Percentiles rank a stretch among this genome's conserved stretches.
Evolutionary conservation across 2,113 vertebrate species (phyloP).

Genomic region (Chloroceryle aenea): DNA sequence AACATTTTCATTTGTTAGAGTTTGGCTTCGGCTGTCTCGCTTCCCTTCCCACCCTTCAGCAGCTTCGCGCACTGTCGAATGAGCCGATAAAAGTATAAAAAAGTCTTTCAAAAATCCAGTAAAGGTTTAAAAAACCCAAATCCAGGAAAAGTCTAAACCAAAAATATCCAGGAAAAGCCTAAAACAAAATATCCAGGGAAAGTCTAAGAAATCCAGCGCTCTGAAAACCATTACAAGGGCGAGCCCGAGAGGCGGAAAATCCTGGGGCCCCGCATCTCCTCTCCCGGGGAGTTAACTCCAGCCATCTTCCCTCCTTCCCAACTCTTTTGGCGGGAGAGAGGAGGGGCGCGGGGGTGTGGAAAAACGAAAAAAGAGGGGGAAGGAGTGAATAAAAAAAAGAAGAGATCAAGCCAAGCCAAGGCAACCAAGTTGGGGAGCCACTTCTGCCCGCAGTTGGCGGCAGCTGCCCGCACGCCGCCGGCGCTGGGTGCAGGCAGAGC

Average conservation of each 20-base stretch:
- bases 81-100: background rate
- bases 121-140: background rate
- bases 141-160: background rate
- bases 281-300: background rate
- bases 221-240: constrained; percentile 14
- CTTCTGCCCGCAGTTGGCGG: background rate
- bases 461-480: constrained; percentile 21
- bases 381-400: rapidly evolving
- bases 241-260: constrained; percentile 31
- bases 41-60: background rate
- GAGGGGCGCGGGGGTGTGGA: rapidly evolving
- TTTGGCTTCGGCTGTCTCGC: constrained; percentile 27
- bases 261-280: constrained; percentile 30
- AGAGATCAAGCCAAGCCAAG: background rate
- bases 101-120: background rate
- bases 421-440: background rate
- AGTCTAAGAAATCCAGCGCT: background rate
- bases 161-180: background rate
- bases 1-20: constrained; percentile 94
- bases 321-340: constrained; percentile 52
- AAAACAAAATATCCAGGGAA: background rate
- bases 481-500: constrained; percentile 72
- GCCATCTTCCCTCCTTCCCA: constrained; percentile 43
- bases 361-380: too few species aligned
- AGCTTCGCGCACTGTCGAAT: background rate